A percentile compares a stretch with the other conserved stretches of the same genome.
These are phyloP conservation scores for Megaptera novaeangliae DNA, from an alignment of 2,113 vertebrate genomes.

Conservation along the genomic window DNA sequence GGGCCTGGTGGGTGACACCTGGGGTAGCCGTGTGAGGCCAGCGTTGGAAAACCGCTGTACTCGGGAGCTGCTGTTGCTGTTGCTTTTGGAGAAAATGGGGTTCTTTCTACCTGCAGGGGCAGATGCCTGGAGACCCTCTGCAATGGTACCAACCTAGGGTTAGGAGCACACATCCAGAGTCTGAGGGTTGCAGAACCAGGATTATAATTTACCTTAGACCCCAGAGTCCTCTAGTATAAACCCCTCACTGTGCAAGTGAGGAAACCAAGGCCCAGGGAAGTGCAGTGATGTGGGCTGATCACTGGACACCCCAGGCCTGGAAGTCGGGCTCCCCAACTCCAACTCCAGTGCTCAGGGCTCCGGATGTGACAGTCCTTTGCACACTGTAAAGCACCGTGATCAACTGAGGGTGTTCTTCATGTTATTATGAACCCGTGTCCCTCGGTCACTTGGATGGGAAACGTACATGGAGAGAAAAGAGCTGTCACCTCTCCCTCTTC, in stretches of 20 bases:
- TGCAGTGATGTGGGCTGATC: accelerated
- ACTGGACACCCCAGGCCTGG: neutral
- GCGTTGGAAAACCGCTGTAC: accelerated
- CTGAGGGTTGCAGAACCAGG: neutral
- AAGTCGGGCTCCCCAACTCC: neutral
- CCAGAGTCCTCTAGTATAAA: neutral
- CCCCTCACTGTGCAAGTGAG: neutral
- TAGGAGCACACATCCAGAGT: neutral
- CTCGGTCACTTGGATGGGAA: neutral
- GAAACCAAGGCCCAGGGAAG: neutral
- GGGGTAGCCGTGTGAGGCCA: neutral
- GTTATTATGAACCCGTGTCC: accelerated
- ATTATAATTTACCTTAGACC: neutral
- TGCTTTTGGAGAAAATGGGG: neutral
- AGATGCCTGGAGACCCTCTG: neutral
- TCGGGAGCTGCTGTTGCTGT: neutral
- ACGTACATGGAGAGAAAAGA: neutral
- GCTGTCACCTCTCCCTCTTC: accelerated
- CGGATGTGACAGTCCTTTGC: neutral
- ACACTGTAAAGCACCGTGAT: accelerated
- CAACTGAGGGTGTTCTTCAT: neutral
- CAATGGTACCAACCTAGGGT: neutral
- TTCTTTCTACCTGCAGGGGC: neutral
- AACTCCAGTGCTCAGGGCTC: neutral
- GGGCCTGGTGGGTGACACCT: neutral